Base-by-base conservation (phyloP, 2,888 invertebrate genomes). In the Meandrusa payeni region DNA sequence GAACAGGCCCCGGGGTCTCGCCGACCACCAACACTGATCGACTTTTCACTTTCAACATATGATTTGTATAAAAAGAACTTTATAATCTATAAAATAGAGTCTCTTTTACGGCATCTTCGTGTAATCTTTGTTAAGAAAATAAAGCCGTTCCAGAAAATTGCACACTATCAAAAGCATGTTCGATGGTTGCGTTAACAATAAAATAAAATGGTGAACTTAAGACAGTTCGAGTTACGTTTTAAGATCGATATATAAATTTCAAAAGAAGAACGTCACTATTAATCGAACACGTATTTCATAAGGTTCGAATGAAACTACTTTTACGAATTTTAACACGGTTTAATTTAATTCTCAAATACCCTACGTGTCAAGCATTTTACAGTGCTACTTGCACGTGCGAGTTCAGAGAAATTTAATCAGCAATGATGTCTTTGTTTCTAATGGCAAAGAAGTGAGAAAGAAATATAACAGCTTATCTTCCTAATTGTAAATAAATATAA, bases 21-120 rank as follows among this genome's bases (percentile, higher is more conserved):
- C 31, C 81, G 86, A 86, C 87, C 87, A 87, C 87, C 86, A 80
- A 69, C 79, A 80, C 75, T 51, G 79, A 66, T 65, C 59, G 67
- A 72, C 75, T 86, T 87, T 87, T 86, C 87, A 83, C 86, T 85
- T 81, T 83, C 73, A 55, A 70, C 51, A 33, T 20, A n/a, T 32
- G 13, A 20, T 5, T 10, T 57, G 57, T 29, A 37, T 10, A 76
- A 65, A 61, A 48, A 52, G 43, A 49, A 69, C 75, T 58, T 53
- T 76, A 68, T 13, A 0, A n/a, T 0, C 10, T 0, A 5, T 6
- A 0, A 0, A 0, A 3, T 55, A 72, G 47, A 51, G 54, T 45
- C 23, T 28, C 38, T 41, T 61, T 65, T 62, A 1, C 12, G 6
- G 22, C 12, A 5, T n/a, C 11, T 13, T 3, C n/a, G 2, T 10